A percentile compares a stretch with the other conserved stretches of the same genome.
These are phyloP conservation scores for Agonopterix alstromeriana DNA, from an alignment of 2,888 invertebrate species.

Conservation along the genomic window DNA sequence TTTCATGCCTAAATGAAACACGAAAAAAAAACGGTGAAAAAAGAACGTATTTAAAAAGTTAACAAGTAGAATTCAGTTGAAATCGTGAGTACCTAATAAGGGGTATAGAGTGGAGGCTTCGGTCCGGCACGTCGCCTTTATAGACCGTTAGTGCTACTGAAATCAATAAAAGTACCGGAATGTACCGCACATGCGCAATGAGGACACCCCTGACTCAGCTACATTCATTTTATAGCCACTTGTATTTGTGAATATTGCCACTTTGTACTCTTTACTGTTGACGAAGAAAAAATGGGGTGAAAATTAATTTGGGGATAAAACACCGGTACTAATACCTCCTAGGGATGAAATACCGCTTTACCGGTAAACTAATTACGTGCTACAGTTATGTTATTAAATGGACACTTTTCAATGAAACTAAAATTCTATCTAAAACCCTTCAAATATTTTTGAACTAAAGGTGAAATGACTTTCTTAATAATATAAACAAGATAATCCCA, in stretches of 20 bases:
- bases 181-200: conserved; percentile 75
- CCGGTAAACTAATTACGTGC: no score
- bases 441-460: no score
- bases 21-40: neutral
- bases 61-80: conserved; percentile 60
- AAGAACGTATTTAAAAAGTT: conserved; percentile 47
- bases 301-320: conserved; percentile 35
- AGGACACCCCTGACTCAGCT: conserved; percentile 65
- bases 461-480: neutral
- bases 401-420: no score
- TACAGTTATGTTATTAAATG: no score
- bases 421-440: no score
- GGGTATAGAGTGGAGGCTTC: conserved; percentile 61
- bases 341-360: no score
- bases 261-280: conserved; percentile 67
- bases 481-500: conserved; percentile 5
- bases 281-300: conserved; percentile 51
- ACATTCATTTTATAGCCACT: conserved; percentile 75
- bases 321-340: no score
- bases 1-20: neutral
- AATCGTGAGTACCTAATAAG: conserved; percentile 73
- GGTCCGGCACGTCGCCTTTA: conserved; percentile 72
- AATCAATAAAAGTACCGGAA: conserved; percentile 82
- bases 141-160: conserved; percentile 82
- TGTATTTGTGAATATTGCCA: conserved; percentile 74